Percentiles rank a stretch among this genome's conserved stretches.
phyloP scores from a whole-genome alignment of 2,113 vertebrate species.

The Spizaetus ornatus region DNA sequence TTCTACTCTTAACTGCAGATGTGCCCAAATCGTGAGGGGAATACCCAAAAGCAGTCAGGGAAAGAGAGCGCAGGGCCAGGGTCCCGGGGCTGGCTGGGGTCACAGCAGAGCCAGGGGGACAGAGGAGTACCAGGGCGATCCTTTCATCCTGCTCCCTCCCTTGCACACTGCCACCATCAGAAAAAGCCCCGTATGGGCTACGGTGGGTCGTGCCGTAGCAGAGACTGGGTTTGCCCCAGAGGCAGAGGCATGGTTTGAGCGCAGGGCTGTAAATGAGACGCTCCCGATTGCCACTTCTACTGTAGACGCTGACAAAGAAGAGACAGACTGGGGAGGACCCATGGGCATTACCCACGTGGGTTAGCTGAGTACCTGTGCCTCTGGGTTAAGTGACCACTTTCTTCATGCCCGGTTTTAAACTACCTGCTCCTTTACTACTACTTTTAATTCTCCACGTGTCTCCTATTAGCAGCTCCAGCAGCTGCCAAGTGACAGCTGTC shows the following conservation, averaged over 20 bases:
- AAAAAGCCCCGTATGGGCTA: neutral
- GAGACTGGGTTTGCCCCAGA: neutral
- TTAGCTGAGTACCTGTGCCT: neutral
- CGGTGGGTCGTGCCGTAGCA: neutral
- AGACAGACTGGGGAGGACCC: neutral
- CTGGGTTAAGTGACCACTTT: neutral
- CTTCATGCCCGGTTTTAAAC: neutral
- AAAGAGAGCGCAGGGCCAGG: neutral
- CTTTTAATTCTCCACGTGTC: neutral
- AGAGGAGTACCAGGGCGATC: neutral
- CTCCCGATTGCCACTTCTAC: neutral
- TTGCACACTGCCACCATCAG: neutral
- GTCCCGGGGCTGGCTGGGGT: neutral
- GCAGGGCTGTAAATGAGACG: neutral
- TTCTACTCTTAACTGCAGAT: neutral
- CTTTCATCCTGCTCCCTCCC: neutral
- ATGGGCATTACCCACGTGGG: neutral
- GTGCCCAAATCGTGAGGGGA: neutral
- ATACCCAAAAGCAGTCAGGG: neutral
- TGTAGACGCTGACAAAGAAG: neutral
- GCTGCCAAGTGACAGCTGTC: neutral
- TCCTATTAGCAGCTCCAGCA: neutral
- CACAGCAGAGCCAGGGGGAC: accelerated
- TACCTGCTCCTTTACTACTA: neutral
- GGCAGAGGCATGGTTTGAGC: neutral